These are phyloP conservation scores for Acyrthosiphon pisum DNA, from an alignment of 1,140 invertebrate genomes.

Conservation along the genomic window DNA sequence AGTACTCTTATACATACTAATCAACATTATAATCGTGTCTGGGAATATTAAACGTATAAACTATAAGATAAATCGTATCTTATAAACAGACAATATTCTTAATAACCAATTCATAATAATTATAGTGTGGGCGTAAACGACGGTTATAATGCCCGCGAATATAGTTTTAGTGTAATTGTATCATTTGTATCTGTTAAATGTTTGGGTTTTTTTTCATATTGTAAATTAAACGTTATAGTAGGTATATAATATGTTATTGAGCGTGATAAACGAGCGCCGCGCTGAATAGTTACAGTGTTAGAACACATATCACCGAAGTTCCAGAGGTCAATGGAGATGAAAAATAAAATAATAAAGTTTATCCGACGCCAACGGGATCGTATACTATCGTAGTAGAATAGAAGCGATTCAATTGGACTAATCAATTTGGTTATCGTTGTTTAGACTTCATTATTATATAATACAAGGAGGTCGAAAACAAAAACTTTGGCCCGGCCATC, in stretches of 20 bases:
- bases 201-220: background rate
- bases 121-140: background rate
- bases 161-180: background rate
- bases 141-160: background rate
- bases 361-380: background rate
- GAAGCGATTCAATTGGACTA: background rate
- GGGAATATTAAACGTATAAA: background rate
- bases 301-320: background rate
- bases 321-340: background rate
- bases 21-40: background rate
- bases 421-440: background rate
- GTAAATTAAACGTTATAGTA: background rate
- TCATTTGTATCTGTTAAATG: background rate
- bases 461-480: background rate
- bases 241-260: background rate
- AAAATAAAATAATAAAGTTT: conserved; percentile 2
- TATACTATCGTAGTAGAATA: background rate
- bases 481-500: background rate
- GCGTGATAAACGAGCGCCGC: background rate
- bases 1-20: background rate
- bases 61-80: background rate
- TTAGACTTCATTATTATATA: background rate
- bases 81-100: too few relatives aligned
- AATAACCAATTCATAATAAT: too few relatives aligned
- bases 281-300: background rate